Evolutionary conservation across 2,113 vertebrate species (phyloP), one percentile per base, ranked within the genome.

Genomic region (Apus apus): DNA sequence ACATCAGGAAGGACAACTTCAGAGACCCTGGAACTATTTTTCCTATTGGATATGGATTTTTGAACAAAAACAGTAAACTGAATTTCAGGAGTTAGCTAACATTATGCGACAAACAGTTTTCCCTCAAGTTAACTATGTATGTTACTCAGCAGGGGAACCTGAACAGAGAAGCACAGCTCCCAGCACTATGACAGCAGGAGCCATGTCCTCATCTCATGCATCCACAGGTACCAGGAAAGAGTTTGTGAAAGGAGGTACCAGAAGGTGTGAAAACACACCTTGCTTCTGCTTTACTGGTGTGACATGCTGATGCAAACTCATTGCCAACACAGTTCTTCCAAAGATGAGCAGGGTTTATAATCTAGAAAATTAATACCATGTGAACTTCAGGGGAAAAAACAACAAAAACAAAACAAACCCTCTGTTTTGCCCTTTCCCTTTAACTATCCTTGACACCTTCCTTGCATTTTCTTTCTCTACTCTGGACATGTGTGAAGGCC

Each of bases 331-430:
- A 76, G 43, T 17, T 85, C 50, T 65, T 79, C 57, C 62, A 58
- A 61, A 65, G 19, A 87, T 30, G 8, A 76, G 40, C 4, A 3
- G 1, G 15, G 40, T 26, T 83, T 85, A 79, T 65, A 8, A 11
- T 9, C 53, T 34, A 61, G 29, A 57, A 89, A 89, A 75, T 46
- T n/a, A 65, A 61, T 85, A 15, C n/a, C 40, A 12, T 7, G 18
- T 64, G 54, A 85, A 72, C 29, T 78, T 48, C 25, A 51, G 48
- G 17, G 51, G n/a, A 4, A 27, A 73, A 64, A 53, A 1, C 10
- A 19, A 2, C 14, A 66, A 2, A 32, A 94, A 4, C 13, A 77
- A 56, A 43, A 46, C 14, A 36, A 74, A 1, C 0, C 3, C 4
- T 20, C 19, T 61, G 15, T 19, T 21, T 51, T 53, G 25, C 13